Conservation (phyloP, 2,113 vertebrate species). For the Brachirus orientalis region DNA sequence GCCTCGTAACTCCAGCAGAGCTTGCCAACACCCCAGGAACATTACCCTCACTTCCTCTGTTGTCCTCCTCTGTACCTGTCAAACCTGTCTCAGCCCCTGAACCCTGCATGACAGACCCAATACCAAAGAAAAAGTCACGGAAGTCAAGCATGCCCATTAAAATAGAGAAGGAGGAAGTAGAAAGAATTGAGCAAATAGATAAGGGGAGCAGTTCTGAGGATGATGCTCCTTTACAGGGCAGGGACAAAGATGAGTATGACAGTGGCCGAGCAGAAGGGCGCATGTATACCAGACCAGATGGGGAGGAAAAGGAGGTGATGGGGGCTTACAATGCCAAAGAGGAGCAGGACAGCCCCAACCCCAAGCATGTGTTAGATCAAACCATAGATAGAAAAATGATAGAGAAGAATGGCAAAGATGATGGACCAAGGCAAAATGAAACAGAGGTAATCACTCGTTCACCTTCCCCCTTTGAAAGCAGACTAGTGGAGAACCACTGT, state of each 20-base stretch:
- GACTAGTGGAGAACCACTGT: constrained; percentile 69
- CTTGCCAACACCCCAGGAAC: constrained; percentile 93
- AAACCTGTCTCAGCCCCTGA: constrained; percentile 81
- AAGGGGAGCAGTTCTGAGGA: constrained; percentile 86
- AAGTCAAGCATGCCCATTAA: constrained; percentile 99
- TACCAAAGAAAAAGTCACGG: constrained; percentile 98
- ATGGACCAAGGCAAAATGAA: constrained; percentile 68
- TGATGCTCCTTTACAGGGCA: constrained; percentile 76
- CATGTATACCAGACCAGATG: constrained; percentile 49
- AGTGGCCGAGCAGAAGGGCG: constrained; percentile 31
- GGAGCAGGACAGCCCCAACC: constrained; percentile 14
- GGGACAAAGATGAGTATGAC: constrained; percentile 73
- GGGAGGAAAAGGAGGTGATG: constrained; percentile 26
- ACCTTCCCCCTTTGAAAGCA: constrained; percentile 55
- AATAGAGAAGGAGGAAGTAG: constrained; percentile 91
- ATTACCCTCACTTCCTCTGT: constrained; percentile 90
- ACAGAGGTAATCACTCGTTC: constrained; percentile 52
- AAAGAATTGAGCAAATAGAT: constrained; percentile 75
- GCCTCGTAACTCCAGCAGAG: constrained; percentile 92
- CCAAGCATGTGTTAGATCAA: constrained; percentile 29
- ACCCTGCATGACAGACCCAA: constrained; percentile 75
- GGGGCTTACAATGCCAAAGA: constrained; percentile 11
- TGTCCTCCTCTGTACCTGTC: constrained; percentile 90
- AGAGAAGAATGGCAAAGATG: constrained; percentile 59
- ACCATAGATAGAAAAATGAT: constrained; percentile 11